Conservation (phyloP, 2,797 vertebrate genomes). For the Sebastes itinus region DNA sequence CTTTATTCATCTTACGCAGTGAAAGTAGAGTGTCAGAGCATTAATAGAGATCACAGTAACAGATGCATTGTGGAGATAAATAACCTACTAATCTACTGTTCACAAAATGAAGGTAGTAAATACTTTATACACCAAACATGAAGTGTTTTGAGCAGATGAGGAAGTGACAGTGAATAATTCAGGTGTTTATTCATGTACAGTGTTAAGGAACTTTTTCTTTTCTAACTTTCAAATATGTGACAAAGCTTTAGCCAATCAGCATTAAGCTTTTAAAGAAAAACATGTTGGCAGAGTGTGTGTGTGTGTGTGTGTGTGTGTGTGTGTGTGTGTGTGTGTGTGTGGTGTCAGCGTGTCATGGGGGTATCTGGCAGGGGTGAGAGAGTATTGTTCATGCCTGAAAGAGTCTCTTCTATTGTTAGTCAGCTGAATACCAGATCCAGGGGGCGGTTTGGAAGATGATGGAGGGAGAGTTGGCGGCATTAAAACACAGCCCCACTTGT, state of each 20-base stretch:
- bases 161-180: background rate
- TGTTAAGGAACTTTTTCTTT: conserved; percentile 5
- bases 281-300: too few relatives aligned
- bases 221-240: conserved; percentile 33
- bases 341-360: conserved; percentile 31
- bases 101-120: background rate
- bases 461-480: conserved; percentile 45
- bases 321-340: conserved; percentile 9
- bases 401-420: conserved; percentile 65
- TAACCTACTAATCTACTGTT: too few relatives aligned
- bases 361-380: conserved; percentile 40
- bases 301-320: conserved; percentile 5
- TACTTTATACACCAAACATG: background rate
- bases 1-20: too few relatives aligned
- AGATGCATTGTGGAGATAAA: too few relatives aligned
- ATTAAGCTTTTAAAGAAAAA: background rate
- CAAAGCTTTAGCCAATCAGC: conserved; percentile 42
- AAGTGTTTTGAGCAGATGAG: background rate
- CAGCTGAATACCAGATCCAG: conserved; percentile 57
- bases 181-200: background rate
- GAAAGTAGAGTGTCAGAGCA: too few relatives aligned
- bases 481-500: conserved; percentile 61
- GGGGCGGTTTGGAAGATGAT: conserved; percentile 38
- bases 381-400: conserved; percentile 68
- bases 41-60: too few relatives aligned